phyloP scores from a whole-genome alignment of 1,140 invertebrate genomes.

The Trialeurodes vaporariorum region DNA sequence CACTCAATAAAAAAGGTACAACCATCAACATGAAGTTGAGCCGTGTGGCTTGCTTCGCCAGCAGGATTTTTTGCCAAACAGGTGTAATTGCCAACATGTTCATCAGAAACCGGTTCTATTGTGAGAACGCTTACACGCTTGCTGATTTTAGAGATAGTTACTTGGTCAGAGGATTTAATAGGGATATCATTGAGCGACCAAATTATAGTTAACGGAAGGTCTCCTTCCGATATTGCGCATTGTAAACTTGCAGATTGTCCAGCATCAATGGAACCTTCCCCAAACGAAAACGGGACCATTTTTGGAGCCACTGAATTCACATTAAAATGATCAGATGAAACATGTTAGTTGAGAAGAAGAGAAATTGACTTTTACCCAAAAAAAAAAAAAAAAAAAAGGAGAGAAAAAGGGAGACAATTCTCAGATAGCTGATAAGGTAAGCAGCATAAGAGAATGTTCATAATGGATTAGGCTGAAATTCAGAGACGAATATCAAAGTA shows the following conservation, averaged over 20 bases:
- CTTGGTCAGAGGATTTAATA: constrained; percentile 30
- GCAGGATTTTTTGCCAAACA: constrained; percentile 23
- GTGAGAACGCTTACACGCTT: constrained; percentile 19
- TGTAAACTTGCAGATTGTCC: constrained; percentile 35
- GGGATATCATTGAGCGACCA: constrained; percentile 43
- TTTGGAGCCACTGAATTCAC: constrained; percentile 52
- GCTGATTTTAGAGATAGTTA: constrained; percentile 16
- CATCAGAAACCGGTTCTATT: constrained; percentile 19
- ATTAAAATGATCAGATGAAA: constrained; percentile 8
- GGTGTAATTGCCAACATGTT: constrained; percentile 24
- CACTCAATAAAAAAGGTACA: constrained; percentile 6
- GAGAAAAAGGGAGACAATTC: neutral
- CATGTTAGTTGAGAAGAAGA: constrained; percentile 11
- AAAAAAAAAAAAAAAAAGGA: neutral
- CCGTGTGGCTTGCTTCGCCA: constrained; percentile 16
- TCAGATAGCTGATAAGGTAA: neutral
- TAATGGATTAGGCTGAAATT: too few relatives aligned
- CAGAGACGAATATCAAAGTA: too few relatives aligned
- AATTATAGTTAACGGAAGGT: constrained; percentile 44
- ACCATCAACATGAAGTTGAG: constrained; percentile 25
- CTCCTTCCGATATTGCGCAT: constrained; percentile 52
- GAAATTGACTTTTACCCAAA: neutral
- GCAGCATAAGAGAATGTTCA: neutral
- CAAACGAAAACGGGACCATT: constrained; percentile 48
- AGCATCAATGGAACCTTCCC: constrained; percentile 45